Conservation (phyloP, 1,140 invertebrate species). For the Tetraneura akinire region DNA sequence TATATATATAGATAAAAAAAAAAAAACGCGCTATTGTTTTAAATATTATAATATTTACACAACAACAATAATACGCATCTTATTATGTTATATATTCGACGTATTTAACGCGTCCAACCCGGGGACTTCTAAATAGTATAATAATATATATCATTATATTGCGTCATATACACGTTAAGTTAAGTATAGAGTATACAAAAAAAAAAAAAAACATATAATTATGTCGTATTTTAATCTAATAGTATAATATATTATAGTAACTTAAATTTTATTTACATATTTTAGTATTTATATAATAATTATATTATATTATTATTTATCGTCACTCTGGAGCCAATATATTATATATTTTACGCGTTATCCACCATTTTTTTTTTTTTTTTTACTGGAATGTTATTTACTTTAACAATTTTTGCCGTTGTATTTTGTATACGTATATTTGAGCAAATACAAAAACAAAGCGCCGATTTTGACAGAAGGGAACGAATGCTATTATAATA, state of each 20-base stretch:
- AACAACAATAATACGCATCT: not conserved
- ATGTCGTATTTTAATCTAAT: constrained; percentile 34
- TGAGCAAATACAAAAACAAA: not conserved
- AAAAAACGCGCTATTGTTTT: constrained; percentile 2
- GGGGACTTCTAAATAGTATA: constrained; percentile 2
- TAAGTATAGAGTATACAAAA: constrained; percentile 38
- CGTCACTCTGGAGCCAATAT: constrained; percentile 36
- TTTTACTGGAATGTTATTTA: not conserved
- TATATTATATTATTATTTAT: not conserved
- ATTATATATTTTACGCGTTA: not conserved
- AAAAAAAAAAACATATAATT: constrained; percentile 31
- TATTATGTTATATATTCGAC: not conserved
- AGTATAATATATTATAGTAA: constrained; percentile 34
- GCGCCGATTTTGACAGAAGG: not conserved
- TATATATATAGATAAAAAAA: too few relatives aligned
- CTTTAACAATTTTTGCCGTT: not conserved
- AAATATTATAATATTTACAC: not conserved
- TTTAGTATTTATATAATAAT: not conserved
- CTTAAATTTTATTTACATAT: constrained; percentile 35
- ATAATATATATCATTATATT: constrained; percentile 46
- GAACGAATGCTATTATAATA: too few relatives aligned
- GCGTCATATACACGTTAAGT: constrained; percentile 45
- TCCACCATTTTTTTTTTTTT: not conserved
- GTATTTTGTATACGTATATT: not conserved
- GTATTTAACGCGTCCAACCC: constrained; percentile 16